Conservation (phyloP, 2,113 vertebrate species). For the Peromyscus leucopus region DNA sequence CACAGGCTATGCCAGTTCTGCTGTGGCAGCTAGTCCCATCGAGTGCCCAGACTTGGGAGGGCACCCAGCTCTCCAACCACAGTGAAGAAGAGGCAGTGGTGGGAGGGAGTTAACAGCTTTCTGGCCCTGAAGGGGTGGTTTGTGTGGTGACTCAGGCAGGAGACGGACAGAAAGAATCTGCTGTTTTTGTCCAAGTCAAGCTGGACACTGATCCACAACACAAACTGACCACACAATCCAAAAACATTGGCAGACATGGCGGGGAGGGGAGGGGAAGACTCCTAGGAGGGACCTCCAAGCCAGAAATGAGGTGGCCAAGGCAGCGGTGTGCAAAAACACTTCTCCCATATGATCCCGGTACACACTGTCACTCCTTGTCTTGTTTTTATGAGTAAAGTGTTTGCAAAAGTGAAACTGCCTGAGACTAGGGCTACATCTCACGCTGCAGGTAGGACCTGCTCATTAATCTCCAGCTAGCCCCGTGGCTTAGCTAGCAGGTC, state of each 20-base stretch:
- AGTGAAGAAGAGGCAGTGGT: conserved; percentile 55
- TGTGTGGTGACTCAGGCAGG: neutral
- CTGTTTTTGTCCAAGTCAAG: conserved; percentile 71
- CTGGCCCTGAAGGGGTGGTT: conserved; percentile 48
- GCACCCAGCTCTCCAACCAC: conserved; percentile 64
- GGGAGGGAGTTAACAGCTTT: conserved; percentile 58
- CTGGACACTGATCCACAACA: conserved; percentile 60
- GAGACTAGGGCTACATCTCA: neutral
- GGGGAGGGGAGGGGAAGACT: neutral
- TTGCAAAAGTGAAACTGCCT: conserved; percentile 70
- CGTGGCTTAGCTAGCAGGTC: neutral
- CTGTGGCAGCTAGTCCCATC: conserved; percentile 58
- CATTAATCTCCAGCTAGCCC: conserved; percentile 24
- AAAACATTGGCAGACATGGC: conserved; percentile 61
- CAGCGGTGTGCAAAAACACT: conserved; percentile 18
- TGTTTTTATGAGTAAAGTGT: conserved; percentile 37
- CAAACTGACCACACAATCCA: conserved; percentile 62
- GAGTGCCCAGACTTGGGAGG: conserved; percentile 69
- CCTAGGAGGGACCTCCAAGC: neutral
- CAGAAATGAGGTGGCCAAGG: conserved; percentile 1
- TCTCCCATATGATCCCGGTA: neutral
- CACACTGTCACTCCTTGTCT: neutral
- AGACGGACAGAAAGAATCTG: conserved; percentile 65
- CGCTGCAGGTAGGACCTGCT: conserved; percentile 28
- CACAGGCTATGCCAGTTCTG: neutral